Conservation (phyloP, 2,888 invertebrate species). For the Pemphredon lugubris region DNA sequence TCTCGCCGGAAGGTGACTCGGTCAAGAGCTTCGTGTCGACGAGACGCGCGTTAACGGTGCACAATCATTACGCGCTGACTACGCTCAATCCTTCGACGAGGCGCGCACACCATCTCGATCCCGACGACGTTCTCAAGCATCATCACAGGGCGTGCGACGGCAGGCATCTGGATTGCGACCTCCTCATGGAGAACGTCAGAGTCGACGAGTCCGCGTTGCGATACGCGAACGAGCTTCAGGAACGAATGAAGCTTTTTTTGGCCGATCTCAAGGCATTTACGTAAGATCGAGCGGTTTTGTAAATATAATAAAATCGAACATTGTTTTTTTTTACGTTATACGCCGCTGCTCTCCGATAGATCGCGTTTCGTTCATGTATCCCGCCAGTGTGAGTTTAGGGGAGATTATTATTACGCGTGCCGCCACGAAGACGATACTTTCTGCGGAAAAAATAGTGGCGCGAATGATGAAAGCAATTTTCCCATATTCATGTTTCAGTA, state of each 20-base stretch:
- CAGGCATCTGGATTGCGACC: constrained; percentile 73
- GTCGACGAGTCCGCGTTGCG: constrained; percentile 71
- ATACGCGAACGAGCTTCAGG: constrained; percentile 70
- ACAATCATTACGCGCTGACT: constrained; percentile 89
- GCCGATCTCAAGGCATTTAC: constrained; percentile 58
- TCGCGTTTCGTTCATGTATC: too few relatives aligned
- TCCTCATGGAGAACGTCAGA: constrained; percentile 71
- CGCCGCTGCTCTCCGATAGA: too few relatives aligned
- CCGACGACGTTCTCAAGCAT: constrained; percentile 85
- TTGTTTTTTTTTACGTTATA: too few relatives aligned
- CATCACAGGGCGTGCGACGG: constrained; percentile 84
- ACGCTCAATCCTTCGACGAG: constrained; percentile 83
- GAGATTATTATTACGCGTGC: too few relatives aligned
- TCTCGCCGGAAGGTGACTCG: constrained; percentile 86
- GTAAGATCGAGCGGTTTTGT: constrained; percentile 42
- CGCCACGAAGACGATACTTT: too few relatives aligned
- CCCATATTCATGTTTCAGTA: too few relatives aligned
- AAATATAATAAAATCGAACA: constrained; percentile 48
- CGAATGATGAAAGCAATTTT: too few relatives aligned
- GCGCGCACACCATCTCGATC: constrained; percentile 84
- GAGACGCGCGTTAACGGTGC: constrained; percentile 86
- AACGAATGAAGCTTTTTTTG: constrained; percentile 65
- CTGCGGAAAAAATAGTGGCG: too few relatives aligned
- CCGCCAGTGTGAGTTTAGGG: too few relatives aligned
- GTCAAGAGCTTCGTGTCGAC: constrained; percentile 88